Evolutionary conservation across 2,113 vertebrate species (phyloP), one percentile per base, ranked within the genome.

Genomic region (Myxocyprinus asiaticus): DNA sequence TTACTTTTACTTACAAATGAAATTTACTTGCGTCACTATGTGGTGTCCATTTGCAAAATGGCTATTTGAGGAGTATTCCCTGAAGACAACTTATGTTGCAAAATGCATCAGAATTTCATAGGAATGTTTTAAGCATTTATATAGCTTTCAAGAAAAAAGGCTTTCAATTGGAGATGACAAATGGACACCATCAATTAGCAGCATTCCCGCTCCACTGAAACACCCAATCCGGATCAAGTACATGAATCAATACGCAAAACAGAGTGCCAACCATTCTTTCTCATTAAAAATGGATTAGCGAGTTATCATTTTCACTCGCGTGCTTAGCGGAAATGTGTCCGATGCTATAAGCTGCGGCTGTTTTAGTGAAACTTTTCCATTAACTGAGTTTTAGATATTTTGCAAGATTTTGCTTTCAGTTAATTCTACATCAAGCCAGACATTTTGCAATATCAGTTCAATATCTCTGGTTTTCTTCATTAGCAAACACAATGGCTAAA

Each of bases 231-330:
- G 84, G 79, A 84, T 78, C 81, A 88, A 89, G 87, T 89, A 88
- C 85, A 85, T 82, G 71, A 83, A 92, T 93, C 92, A 79, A 92
- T 93, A 89, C 14, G 14, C 82, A 76, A 79, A 68, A 77, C 86
- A 83, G 68, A 91, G 87, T 86, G 87, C 88, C 85, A 87, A 87
- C 87, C 91, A 92, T 93, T 92, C 51, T 82, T 91, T 88, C 89
- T 86, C 88, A 91, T 92, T 91, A 92, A 92, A 93, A 91, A 94
- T 92, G 84, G 85, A 94, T 92, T 88, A 91, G 88, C 85, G 84
- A 86, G 85, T 91, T 90, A 91, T 90, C 89, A 88, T 93, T 91
- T 92, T 90, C 89, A 86, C 77, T 87, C 85, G 81, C 79, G 88
- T 88, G 86, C 91, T 91, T 89, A 90, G 88, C 81, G 88, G 86